Conservation (phyloP, 2,888 invertebrate genomes). For the Steinernema scapterisci region DNA sequence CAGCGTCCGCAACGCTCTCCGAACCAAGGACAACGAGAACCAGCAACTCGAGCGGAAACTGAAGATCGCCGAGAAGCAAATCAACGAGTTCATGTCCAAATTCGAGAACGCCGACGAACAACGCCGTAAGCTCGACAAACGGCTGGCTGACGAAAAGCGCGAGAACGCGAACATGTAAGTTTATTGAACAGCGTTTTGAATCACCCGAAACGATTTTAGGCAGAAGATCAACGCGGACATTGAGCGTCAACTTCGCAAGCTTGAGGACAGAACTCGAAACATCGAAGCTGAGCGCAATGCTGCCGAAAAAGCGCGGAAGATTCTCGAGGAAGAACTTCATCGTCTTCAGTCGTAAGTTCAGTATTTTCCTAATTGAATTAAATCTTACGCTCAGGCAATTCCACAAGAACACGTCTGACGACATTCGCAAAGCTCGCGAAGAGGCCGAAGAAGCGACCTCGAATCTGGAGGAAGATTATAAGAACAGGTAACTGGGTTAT, state of each 20-base stretch:
- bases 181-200: constrained; percentile 15
- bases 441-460: constrained; percentile 62
- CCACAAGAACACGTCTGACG: constrained; percentile 57
- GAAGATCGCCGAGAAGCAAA: constrained; percentile 60
- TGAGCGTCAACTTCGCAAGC: constrained; percentile 57
- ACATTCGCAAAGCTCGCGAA: constrained; percentile 59
- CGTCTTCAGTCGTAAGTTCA: constrained; percentile 56
- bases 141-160: constrained; percentile 56
- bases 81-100: constrained; percentile 49
- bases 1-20: constrained; percentile 58
- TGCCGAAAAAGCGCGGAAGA: constrained; percentile 62
- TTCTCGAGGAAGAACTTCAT: constrained; percentile 63
- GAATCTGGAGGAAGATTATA: constrained; percentile 63
- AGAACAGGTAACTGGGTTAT: constrained; percentile 48
- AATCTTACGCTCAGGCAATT: constrained; percentile 51
- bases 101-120: constrained; percentile 63
- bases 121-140: constrained; percentile 61
- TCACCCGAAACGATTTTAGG: constrained; percentile 39
- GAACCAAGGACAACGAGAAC: constrained; percentile 64
- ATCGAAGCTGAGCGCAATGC: constrained; percentile 58
- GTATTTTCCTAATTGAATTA: too few species aligned
- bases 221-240: constrained; percentile 61
- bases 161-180: constrained; percentile 51
- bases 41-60: constrained; percentile 63
- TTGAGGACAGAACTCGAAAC: constrained; percentile 62